Evolutionary conservation across 2,113 vertebrate genomes (phyloP).

Genomic region (Amblyopsis rosae): DNA sequence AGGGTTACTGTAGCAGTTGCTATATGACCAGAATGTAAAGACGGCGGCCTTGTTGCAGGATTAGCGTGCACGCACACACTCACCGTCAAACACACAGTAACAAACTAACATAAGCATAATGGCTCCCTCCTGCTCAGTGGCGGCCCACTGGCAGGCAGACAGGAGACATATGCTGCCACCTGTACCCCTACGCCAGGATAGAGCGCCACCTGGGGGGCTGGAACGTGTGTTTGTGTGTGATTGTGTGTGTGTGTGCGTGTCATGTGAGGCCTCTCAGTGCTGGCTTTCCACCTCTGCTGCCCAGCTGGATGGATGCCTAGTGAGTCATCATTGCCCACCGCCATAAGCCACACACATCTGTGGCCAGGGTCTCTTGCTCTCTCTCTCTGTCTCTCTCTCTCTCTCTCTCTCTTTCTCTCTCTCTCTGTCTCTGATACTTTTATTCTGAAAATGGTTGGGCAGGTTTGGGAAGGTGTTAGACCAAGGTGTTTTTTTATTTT

Average conservation of each 20-base stretch:
- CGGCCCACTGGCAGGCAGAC: constrained; percentile 20
- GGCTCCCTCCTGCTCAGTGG: background rate
- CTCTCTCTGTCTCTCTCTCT: background rate
- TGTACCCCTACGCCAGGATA: constrained; percentile 41
- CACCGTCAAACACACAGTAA: background rate
- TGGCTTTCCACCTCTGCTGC: constrained; percentile 65
- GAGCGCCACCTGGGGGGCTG: constrained; percentile 17
- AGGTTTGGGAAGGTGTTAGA: no score
- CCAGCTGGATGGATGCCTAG: constrained; percentile 58
- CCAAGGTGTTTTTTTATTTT: no score
- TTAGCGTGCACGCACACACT: no score
- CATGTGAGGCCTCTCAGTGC: background rate
- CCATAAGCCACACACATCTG: constrained; percentile 12
- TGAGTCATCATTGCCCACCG: constrained; percentile 50
- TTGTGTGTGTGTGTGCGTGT: background rate
- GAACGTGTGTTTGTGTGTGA: constrained; percentile 19
- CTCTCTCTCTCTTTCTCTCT: background rate
- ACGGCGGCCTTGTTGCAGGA: no score
- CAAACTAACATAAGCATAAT: constrained; percentile 7
- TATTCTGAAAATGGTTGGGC: no score
- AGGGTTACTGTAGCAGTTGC: no score
- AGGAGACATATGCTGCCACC: constrained; percentile 56
- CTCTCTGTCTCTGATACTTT: background rate
- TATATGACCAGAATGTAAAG: no score
- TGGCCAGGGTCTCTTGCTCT: background rate